Conservation (phyloP, 2,113 vertebrate genomes). For the Girardinichthys multiradiatus region DNA sequence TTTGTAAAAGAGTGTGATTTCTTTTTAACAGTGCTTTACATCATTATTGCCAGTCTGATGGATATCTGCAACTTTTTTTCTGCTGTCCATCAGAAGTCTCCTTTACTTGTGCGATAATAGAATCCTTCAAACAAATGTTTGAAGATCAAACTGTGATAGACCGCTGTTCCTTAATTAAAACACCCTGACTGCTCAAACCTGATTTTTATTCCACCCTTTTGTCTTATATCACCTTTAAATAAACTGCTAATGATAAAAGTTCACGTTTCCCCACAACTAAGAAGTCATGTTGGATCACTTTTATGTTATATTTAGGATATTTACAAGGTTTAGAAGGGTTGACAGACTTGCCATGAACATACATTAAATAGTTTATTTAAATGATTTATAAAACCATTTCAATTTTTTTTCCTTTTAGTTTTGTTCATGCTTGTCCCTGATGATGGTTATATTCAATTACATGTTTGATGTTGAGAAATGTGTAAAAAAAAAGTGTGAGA, state of each 20-base stretch:
- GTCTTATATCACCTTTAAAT: background rate
- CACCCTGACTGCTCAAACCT: background rate
- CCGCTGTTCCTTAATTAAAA: background rate
- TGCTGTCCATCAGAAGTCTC: background rate
- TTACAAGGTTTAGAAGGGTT: background rate
- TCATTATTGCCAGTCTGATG: background rate
- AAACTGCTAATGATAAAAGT: background rate
- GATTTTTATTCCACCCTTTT: constrained; percentile 4
- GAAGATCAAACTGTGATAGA: constrained; percentile 7
- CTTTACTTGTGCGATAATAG: background rate
- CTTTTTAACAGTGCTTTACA: no score
- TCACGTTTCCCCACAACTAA: background rate
- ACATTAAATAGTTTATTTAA: background rate
- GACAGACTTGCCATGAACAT: background rate
- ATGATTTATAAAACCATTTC: background rate
- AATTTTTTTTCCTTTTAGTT: no score
- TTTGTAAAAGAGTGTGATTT: no score
- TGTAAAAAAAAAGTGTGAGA: background rate
- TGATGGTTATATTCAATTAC: background rate
- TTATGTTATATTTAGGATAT: background rate
- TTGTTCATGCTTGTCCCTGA: background rate
- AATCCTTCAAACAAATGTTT: constrained; percentile 4
- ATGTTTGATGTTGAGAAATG: no score
- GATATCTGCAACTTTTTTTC: background rate
- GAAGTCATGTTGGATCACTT: background rate